Base-by-base conservation (phyloP, 2,797 vertebrate species). In the Uromys caudimaculatus region DNA sequence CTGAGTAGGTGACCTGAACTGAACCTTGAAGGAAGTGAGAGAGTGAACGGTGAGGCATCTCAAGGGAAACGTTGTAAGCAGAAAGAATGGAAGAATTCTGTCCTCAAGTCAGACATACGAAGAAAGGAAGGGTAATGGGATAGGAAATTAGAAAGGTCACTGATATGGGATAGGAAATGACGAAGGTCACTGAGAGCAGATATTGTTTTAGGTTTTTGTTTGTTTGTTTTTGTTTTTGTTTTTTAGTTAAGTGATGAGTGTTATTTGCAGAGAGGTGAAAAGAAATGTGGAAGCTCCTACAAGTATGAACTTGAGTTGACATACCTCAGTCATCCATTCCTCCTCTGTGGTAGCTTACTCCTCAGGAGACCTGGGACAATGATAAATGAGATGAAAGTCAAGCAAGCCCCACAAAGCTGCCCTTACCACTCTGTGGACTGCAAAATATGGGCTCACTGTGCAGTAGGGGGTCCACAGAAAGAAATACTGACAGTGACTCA, bases 371-470 rank as follows among this genome's bases (percentile, higher is more conserved):
- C 38, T 81, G 19, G 27, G 14, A 84, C 6, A 85, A 62, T 60
- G 92, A 56, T 89, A 83, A 96, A 58, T 44, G 11, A 75, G 62
- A 41, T 1, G 62, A 21, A 32, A 64, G 56, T 16, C 7, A 4
- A n/a, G 27, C 24, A 85, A n/a, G 71, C 81, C 41, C 44, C 60
- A 24, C 27, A 78, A 38, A 71, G 14, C 44, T 82, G 14, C 67
- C 58, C 54, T 91, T 82, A 90, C 23, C 6, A 27, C 35, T 38
- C 23, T 71, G 7, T 52, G 62, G 3, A 44, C 23, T 60, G 27
- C 52, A 76, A 47, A 95, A 76, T 71, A 27, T 54, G 14, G 44
- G 24, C 29, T 94, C n/a, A 56, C 64, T 96, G 90, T 56, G 87
- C 50, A 71, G 35, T 29, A 92, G 19, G 0, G 76, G 64, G 24